These are phyloP conservation scores for Acestrorhynchus altus DNA, from an alignment of 2,797 vertebrate species.

Conservation along the genomic window DNA sequence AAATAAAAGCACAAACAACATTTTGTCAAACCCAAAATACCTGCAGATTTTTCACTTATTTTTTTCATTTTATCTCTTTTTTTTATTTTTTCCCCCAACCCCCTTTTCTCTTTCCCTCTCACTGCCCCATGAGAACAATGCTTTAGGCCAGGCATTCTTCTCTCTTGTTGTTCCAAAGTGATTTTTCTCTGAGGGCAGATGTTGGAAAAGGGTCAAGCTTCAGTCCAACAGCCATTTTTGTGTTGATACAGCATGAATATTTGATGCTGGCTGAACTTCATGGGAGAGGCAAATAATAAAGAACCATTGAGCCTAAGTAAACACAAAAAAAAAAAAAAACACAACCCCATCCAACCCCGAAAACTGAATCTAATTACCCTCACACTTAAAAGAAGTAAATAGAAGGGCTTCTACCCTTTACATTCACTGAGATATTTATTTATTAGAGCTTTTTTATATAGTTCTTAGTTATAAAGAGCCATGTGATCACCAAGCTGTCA, in stretches of 20 bases:
- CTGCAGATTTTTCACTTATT: too few relatives aligned
- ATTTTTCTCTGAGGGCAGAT: slow-evolving; percentile 73
- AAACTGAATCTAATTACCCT: slow-evolving; percentile 1
- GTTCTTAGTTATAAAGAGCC: too few relatives aligned
- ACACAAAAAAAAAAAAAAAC: slow-evolving; percentile 6
- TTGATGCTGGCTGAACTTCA: slow-evolving; percentile 74
- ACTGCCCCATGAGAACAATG: slow-evolving; percentile 18
- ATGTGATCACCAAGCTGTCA: too few relatives aligned
- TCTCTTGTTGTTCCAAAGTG: slow-evolving; percentile 73
- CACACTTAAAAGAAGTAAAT: background rate
- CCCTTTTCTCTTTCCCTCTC: background rate
- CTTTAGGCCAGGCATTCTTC: slow-evolving; percentile 63
- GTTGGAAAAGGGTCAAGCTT: slow-evolving; percentile 78
- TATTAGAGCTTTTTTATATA: background rate
- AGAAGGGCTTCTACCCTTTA: background rate
- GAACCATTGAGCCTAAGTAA: slow-evolving; percentile 40
- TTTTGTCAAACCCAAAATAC: too few relatives aligned
- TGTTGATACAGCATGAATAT: slow-evolving; percentile 79
- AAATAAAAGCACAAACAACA: too few relatives aligned
- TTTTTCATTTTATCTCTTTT: too few relatives aligned
- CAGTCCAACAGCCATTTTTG: slow-evolving; percentile 74
- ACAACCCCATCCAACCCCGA: background rate
- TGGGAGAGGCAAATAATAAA: slow-evolving; percentile 64
- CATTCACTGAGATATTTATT: background rate
- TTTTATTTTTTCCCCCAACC: background rate